Evolutionary conservation across 2,888 invertebrate genomes (phyloP).

Genomic region (Ischnura elegans): DNA sequence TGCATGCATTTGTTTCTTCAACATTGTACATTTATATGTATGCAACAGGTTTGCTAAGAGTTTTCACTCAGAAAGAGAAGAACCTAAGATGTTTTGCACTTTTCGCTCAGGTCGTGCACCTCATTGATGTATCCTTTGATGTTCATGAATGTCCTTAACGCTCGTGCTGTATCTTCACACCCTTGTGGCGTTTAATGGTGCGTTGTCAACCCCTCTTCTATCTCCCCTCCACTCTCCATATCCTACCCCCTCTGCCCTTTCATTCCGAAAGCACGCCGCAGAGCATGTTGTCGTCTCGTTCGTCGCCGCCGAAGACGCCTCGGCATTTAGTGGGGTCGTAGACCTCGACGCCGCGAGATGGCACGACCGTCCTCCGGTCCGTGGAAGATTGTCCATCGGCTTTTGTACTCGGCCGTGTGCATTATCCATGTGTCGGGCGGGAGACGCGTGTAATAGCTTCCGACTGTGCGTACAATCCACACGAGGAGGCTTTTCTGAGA

Average conservation of each 20-base stretch:
- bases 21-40: no score
- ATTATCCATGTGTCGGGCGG: neutral
- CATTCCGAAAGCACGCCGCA: neutral
- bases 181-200: neutral
- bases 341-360: slow-evolving; percentile 59
- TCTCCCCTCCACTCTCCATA: neutral
- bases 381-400: neutral
- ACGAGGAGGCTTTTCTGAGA: neutral
- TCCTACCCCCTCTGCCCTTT: neutral
- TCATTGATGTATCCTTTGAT: no score
- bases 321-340: slow-evolving; percentile 48
- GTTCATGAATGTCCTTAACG: no score
- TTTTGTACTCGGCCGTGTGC: neutral
- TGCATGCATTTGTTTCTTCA: no score
- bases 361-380: slow-evolving; percentile 40
- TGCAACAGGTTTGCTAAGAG: no score
- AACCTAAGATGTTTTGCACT: no score
- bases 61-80: no score
- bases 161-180: neutral
- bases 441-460: neutral
- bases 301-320: slow-evolving; percentile 23
- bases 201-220: neutral
- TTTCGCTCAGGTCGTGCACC: no score
- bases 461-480: neutral
- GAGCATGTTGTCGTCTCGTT: neutral